These are phyloP conservation scores for Bombus haemorrhoidalis DNA, from an alignment of 1,140 invertebrate genomes.

Conservation along the genomic window DNA sequence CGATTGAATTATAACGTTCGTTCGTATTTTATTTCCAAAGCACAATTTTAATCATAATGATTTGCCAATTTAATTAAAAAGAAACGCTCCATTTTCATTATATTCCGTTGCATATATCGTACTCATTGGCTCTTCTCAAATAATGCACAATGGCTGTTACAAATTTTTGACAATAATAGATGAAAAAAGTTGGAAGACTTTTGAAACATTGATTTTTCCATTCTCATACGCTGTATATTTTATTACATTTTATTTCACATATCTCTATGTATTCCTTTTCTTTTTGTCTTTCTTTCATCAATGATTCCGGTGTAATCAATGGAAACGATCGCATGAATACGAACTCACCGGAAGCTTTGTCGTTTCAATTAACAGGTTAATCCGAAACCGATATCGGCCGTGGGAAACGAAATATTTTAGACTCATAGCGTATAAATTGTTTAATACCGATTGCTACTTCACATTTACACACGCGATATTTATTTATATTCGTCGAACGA, in stretches of 20 bases:
- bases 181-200: too few species aligned
- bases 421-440: not conserved
- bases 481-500: not conserved
- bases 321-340: not conserved
- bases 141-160: too few species aligned
- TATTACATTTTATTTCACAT: not conserved
- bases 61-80: too few species aligned
- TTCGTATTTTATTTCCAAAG: too few species aligned
- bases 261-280: not conserved
- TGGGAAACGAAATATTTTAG: not conserved
- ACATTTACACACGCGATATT: not conserved
- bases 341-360: not conserved
- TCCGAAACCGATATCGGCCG: not conserved
- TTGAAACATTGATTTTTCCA: too few species aligned
- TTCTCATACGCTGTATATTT: too few species aligned
- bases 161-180: too few species aligned
- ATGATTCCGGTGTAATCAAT: not conserved
- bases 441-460: not conserved
- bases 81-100: too few species aligned
- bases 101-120: too few species aligned
- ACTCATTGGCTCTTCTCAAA: too few species aligned
- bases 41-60: too few species aligned
- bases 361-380: not conserved
- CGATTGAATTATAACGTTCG: too few species aligned
- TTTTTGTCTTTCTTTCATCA: not conserved